Evolutionary conservation across 1,140 invertebrate genomes (phyloP).

Genomic region (Coenobita brevimanus): DNA sequence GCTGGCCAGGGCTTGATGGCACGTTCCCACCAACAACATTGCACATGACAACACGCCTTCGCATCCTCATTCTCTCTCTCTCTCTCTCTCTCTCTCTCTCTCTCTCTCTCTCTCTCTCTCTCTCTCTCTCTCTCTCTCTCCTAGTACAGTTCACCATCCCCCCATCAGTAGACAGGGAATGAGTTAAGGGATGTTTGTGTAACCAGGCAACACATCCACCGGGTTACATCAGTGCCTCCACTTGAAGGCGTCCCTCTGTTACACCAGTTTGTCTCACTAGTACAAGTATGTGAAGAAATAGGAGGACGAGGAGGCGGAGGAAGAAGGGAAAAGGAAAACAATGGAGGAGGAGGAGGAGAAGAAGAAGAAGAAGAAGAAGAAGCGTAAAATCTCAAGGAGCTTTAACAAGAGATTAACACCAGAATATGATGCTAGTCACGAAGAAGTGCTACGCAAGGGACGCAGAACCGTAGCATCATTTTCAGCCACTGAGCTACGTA

Average conservation of each 20-base stretch:
- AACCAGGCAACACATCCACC: too few relatives aligned
- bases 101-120: not conserved
- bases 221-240: too few relatives aligned
- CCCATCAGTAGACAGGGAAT: too few relatives aligned
- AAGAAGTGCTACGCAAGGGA: not conserved
- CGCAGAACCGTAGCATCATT: too few relatives aligned
- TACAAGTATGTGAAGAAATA: not conserved
- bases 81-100: not conserved
- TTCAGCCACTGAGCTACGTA: too few relatives aligned
- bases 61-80: not conserved
- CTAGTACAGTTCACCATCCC: not conserved
- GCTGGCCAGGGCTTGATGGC: not conserved
- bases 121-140: not conserved
- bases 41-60: not conserved
- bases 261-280: not conserved
- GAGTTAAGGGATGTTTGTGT: too few relatives aligned
- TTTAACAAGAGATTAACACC: too few relatives aligned
- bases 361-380: not conserved
- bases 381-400: not conserved
- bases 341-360: not conserved
- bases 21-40: not conserved
- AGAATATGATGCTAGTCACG: too few relatives aligned
- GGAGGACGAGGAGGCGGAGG: too few relatives aligned
- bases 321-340: not conserved
- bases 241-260: too few relatives aligned